Evolutionary conservation across 1,140 invertebrate genomes (phyloP), one percentile per base, ranked within the genome.

Genomic region (Pogonomyrmex barbatus): DNA sequence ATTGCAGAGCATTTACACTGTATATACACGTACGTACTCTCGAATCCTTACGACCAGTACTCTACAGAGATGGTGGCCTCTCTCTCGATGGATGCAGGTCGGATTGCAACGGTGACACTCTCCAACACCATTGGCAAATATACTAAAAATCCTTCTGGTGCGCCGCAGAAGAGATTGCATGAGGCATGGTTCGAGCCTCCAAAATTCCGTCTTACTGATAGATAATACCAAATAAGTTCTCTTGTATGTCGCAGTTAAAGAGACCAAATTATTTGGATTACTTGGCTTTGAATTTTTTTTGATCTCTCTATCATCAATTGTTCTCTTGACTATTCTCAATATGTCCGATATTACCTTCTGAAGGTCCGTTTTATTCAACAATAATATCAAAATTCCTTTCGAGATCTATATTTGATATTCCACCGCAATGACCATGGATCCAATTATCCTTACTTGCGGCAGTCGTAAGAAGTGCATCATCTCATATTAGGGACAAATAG

Each of bases 381-480:
- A 54, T 39, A 73, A 36, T 8, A 4, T 45, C n/a, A 58, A 58
- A 42, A 50, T 68, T 68, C 2, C 5, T 12, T 50, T 42, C 54
- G 4, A 3, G 33, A n/a, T 75, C 52, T 24, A 2, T 8, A 42
- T n/a, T 17, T 70, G 12, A 30, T 8, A 12, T 30, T 33, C 24
- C 24, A 4, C n/a, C 5, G 50, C 47, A 6, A 42, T 10, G 3
- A 45, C 30, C 14, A 47, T 78, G 8, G 9, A 4, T 4, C 30
- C 58, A 56, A 70, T 70, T 81, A 81, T 42, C 33, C 5, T 24
- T 56, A 42, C 36, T 54, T 30, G 42, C 58, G 39, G 24, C 36
- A 33, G 9, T 30, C 42, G 76, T 54, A 52, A 77, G 30, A 77
- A 47, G 10, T 10, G 12, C 42, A 47, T 63, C 45, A 54, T n/a